Base-by-base conservation (phyloP, 2,113 vertebrate species). In the Propithecus coquereli region DNA sequence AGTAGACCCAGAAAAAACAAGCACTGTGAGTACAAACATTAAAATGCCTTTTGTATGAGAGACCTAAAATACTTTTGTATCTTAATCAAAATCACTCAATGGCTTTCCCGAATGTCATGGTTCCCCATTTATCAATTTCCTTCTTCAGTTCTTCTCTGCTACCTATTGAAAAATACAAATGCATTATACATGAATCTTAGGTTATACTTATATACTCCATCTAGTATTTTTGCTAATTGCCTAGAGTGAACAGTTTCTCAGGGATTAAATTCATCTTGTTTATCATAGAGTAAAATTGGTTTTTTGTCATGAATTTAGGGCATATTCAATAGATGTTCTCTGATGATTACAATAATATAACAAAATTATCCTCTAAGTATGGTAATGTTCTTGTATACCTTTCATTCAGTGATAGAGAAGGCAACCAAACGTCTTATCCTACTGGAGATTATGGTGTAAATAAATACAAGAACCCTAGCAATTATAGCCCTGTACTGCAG, bases 81-180 rank as follows among this genome's bases (percentile, higher is more conserved):
- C 22, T 65, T 70, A 57, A 94, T 47, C 27, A 77, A 83, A 95
- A 82, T 97, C 25, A 83, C 17, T 70, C 66, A 87, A 80, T 87
- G 40, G 30, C 10, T 79, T 90, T 34, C 47, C 45, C 43, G 71
- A 23, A 17, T 93, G 2, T 4, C 32, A 17, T 66, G 5, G 4
- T 65, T 70, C 30, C 76, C 34, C 12, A 22, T 47, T 22, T n/a
- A 80, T 32, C 43, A 86, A 40, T 34, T 68, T 79, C 68, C 23
- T 89, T 52, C 20, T 77, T 83, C 23, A 32, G 12, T 73, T 71
- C 30, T 86, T 74, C 20, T 73, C n/a, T 47, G 6, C 8, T 65
- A 54, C 16, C 27, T 66, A 45, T 59, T 80, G 8, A 91, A 27
- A 59, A 65, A 90, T 37, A 8, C 16, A 65, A 61, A 25, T 11